Percentiles rank a stretch among this genome's conserved stretches.
Conservation (phyloP, 2,113 vertebrate genomes). For the Epinephelus moara region DNA sequence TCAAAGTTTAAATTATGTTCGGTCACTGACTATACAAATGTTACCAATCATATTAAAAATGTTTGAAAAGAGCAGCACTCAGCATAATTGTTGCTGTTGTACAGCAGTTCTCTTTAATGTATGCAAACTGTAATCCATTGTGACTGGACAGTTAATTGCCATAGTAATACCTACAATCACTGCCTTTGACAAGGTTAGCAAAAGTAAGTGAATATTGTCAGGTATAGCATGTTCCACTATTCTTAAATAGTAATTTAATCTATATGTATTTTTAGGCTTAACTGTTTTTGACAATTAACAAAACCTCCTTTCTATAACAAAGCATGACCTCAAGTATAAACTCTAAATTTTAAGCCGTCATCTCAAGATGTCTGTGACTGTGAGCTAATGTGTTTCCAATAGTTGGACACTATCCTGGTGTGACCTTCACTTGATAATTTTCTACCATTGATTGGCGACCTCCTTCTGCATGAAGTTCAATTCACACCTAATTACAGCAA, state of each 20-base stretch:
- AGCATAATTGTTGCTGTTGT: neutral
- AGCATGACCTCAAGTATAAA: slow-evolving; percentile 6
- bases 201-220: neutral
- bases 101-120: neutral
- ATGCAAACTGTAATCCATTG: neutral
- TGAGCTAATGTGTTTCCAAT: slow-evolving; percentile 31
- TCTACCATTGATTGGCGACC: slow-evolving; percentile 41
- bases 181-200: neutral
- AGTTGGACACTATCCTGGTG: slow-evolving; percentile 19
- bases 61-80: neutral
- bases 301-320: neutral
- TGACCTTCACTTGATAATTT: slow-evolving; percentile 56
- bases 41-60: neutral
- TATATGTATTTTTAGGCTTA: neutral
- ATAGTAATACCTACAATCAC: neutral
- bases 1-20: slow-evolving; percentile 21
- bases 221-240: neutral
- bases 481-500: slow-evolving; percentile 36
- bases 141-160: neutral
- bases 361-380: slow-evolving; percentile 20
- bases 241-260: neutral
- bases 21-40: neutral
- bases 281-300: neutral
- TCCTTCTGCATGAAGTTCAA: slow-evolving; percentile 35
- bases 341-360: slow-evolving; percentile 3